phyloP scores from a whole-genome alignment of 2,888 invertebrate genomes.

The Melipona beecheii region DNA sequence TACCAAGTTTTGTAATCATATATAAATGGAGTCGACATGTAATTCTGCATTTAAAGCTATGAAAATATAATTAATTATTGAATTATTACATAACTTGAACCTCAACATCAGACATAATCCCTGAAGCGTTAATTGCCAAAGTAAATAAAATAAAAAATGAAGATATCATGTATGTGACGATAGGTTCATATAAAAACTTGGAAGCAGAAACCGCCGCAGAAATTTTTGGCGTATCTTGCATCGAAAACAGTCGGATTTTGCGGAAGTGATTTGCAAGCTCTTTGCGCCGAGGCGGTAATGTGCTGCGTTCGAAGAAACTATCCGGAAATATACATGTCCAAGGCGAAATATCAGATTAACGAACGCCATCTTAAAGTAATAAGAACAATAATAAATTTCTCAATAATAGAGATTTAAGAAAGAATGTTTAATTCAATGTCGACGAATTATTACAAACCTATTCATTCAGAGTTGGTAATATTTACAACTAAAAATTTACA shows the following conservation, averaged over 20 bases:
- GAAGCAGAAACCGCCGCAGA: slow-evolving; percentile 84
- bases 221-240: slow-evolving; percentile 86
- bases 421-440: background rate
- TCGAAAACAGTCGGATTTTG: slow-evolving; percentile 86
- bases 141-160: background rate
- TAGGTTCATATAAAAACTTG: slow-evolving; percentile 85
- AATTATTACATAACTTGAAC: too few species aligned
- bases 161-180: background rate
- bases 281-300: slow-evolving; percentile 88
- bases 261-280: slow-evolving; percentile 88
- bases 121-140: background rate
- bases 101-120: too few species aligned
- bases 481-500: background rate
- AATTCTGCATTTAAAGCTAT: too few species aligned
- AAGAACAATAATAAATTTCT: background rate
- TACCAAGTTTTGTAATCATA: too few species aligned
- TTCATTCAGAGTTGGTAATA: too few species aligned
- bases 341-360: slow-evolving; percentile 85
- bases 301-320: slow-evolving; percentile 86
- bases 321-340: slow-evolving; percentile 87
- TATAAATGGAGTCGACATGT: too few species aligned
- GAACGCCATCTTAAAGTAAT: slow-evolving; percentile 87
- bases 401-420: background rate
- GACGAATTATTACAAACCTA: background rate
- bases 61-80: too few species aligned